These are phyloP conservation scores for Horisme vitalbata DNA, from an alignment of 2,888 invertebrate genomes.

Conservation along the genomic window DNA sequence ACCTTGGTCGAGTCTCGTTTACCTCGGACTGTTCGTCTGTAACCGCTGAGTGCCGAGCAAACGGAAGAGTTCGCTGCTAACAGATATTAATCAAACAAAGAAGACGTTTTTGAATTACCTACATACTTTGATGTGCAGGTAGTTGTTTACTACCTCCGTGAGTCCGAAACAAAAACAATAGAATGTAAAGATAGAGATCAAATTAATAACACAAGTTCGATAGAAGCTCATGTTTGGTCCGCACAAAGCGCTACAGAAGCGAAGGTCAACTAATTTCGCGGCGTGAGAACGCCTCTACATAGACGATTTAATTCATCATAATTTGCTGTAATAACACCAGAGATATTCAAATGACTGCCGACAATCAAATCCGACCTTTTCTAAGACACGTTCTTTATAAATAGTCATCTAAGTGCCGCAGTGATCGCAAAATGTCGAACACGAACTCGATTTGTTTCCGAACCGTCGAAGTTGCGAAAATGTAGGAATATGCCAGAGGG, in stretches of 20 bases:
- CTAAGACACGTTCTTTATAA: constrained; percentile 80
- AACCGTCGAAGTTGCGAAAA: constrained; percentile 74
- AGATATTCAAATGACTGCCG: constrained; percentile 79
- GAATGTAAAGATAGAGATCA: constrained; percentile 42
- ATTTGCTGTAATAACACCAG: constrained; percentile 77
- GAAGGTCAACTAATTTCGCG: constrained; percentile 75
- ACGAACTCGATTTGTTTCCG: constrained; percentile 77
- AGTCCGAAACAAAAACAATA: constrained; percentile 39
- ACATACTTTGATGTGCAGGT: constrained; percentile 40
- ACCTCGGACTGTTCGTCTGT: constrained; percentile 62
- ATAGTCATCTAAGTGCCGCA: constrained; percentile 76
- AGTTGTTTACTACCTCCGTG: constrained; percentile 37
- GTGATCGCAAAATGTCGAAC: constrained; percentile 80
- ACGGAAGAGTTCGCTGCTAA: constrained; percentile 73
- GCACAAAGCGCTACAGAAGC: constrained; percentile 55
- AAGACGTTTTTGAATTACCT: constrained; percentile 47
- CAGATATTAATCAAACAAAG: constrained; percentile 65
- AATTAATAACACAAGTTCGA: constrained; percentile 41
- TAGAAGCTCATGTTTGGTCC: constrained; percentile 46
- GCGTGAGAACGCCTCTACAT: constrained; percentile 75
- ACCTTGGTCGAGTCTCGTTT: constrained; percentile 78
- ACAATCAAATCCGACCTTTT: constrained; percentile 82
- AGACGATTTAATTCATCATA: constrained; percentile 78
- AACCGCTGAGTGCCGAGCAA: constrained; percentile 59
- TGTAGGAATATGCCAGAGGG: constrained; percentile 63